Percentiles rank a stretch among this genome's conserved stretches.
Conservation (phyloP, 2,888 invertebrate species). For the Lottia gigantea region DNA sequence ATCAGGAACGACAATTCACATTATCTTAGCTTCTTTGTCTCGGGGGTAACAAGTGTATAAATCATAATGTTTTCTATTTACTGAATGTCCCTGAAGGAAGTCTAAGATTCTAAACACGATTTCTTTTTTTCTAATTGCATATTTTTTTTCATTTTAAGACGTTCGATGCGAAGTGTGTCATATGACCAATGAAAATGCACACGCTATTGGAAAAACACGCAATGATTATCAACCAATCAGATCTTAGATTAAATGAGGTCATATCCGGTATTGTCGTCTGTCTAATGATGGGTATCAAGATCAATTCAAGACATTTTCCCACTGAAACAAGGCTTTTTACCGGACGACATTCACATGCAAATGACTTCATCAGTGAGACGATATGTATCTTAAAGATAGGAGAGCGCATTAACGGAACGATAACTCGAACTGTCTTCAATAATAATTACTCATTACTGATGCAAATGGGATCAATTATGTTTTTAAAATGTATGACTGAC, state of each 20-base stretch:
- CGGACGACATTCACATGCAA: conserved; percentile 10
- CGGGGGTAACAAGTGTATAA: not conserved
- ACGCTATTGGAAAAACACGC: not conserved
- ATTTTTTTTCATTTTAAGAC: not conserved
- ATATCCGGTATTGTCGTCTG: conserved; percentile 10
- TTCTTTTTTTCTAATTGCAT: conserved; percentile 9
- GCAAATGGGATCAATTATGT: conserved; percentile 11
- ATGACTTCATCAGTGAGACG: conserved; percentile 10
- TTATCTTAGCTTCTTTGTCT: too few relatives aligned
- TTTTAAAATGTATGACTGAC: conserved; percentile 4
- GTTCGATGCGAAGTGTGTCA: not conserved
- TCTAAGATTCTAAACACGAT: conserved; percentile 2
- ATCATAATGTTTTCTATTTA: conserved; percentile 4
- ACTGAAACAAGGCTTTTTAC: conserved; percentile 5
- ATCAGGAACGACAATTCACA: too few relatives aligned
- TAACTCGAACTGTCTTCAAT: not conserved
- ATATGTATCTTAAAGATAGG: conserved; percentile 5
- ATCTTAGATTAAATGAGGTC: not conserved
- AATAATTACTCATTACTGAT: conserved; percentile 7
- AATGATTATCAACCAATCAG: conserved; percentile 1
- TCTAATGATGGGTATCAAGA: conserved; percentile 1
- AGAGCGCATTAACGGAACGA: conserved; percentile 8
- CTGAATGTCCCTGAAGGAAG: not conserved
- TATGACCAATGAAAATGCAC: conserved; percentile 1
- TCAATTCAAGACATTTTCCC: conserved; percentile 5